Percentiles rank a stretch among this genome's conserved stretches.
Conservation (phyloP, 2,113 vertebrate genomes). For the Gymnocephalus cernua region DNA sequence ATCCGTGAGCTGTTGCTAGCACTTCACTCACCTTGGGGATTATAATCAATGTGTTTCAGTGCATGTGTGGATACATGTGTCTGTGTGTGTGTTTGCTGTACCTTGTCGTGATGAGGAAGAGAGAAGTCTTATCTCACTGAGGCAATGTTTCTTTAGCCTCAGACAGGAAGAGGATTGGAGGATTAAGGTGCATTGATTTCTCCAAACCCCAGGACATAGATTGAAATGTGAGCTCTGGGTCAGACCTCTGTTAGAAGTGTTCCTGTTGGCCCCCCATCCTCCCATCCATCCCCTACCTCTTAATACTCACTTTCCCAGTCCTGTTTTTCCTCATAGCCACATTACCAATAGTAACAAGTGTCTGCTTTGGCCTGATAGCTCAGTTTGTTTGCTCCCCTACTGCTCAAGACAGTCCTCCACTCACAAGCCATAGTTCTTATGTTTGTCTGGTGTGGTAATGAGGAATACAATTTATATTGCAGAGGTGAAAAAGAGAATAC, state of each 20-base stretch:
- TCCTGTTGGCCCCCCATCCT: conserved; percentile 13
- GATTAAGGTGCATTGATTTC: conserved; percentile 80
- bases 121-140: conserved; percentile 68
- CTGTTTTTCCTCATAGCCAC: conserved; percentile 36
- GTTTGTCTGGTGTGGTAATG: conserved; percentile 2
- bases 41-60: conserved; percentile 32
- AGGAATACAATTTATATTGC: conserved; percentile 14
- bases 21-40: conserved; percentile 39
- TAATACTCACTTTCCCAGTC: conserved; percentile 50
- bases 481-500: not conserved
- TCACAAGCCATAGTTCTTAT: conserved; percentile 22
- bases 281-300: conserved; percentile 53
- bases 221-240: conserved; percentile 74
- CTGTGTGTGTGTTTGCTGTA: conserved; percentile 36
- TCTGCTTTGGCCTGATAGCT: conserved; percentile 64
- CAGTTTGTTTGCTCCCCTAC: conserved; percentile 10
- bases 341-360: conserved; percentile 44
- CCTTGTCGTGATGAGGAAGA: conserved; percentile 40
- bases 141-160: conserved; percentile 67
- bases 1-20: conserved; percentile 43
- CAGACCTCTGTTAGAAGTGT: conserved; percentile 52
- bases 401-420: conserved; percentile 32
- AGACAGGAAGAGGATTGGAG: conserved; percentile 69
- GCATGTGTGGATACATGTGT: conserved; percentile 6
- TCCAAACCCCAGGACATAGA: conserved; percentile 64